phyloP scores from a whole-genome alignment of 2,888 invertebrate genomes.

The Lepeophtheirus nordmannii region DNA sequence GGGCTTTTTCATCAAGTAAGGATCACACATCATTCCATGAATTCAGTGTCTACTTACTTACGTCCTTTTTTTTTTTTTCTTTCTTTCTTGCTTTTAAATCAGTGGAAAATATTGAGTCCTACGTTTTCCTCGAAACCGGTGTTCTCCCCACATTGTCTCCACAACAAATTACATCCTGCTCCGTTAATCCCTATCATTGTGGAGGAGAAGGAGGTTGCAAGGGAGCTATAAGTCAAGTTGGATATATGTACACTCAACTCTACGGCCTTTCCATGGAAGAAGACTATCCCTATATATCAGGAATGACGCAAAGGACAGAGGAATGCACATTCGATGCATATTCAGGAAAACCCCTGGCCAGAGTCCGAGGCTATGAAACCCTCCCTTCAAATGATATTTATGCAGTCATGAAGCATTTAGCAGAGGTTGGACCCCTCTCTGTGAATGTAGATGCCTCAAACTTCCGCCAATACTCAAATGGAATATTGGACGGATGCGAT shows the following conservation, averaged over 20 bases:
- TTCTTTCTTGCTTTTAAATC: constrained; percentile 43
- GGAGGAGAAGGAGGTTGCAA: constrained; percentile 22
- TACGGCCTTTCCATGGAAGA: constrained; percentile 17
- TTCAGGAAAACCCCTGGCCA: neutral
- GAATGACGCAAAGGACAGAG: neutral
- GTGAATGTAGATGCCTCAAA: constrained; percentile 22
- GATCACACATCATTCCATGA: neutral
- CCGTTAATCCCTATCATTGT: constrained; percentile 15
- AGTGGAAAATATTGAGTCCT: constrained; percentile 24
- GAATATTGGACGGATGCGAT: constrained; percentile 20
- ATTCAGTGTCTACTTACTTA: neutral
- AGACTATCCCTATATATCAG: constrained; percentile 19
- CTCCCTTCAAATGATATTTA: constrained; percentile 11
- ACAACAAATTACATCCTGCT: constrained; percentile 23
- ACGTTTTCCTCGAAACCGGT: constrained; percentile 9
- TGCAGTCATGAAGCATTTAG: constrained; percentile 20
- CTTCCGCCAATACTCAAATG: constrained; percentile 12
- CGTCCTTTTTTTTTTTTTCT: constrained; percentile 33
- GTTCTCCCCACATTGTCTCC: neutral
- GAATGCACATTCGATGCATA: neutral
- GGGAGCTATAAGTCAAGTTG: constrained; percentile 22
- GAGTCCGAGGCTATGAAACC: constrained; percentile 6
- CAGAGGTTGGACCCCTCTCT: constrained; percentile 21
- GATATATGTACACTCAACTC: constrained; percentile 14
- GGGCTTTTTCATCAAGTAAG: constrained; percentile 39